phyloP scores from a whole-genome alignment of 2,797 vertebrate species.

The Silurus aristotelis region DNA sequence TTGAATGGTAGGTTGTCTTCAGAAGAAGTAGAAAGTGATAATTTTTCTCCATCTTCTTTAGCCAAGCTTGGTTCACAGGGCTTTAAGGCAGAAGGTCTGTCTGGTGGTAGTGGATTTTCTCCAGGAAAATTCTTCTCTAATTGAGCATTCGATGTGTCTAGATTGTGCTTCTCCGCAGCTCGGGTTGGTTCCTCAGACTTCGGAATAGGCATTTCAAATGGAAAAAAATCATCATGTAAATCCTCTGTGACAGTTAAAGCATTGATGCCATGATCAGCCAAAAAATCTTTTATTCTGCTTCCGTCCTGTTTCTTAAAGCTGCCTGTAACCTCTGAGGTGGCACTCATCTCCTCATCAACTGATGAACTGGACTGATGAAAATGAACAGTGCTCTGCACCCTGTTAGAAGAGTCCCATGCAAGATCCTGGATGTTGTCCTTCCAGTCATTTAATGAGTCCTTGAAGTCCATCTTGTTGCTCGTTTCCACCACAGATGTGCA shows the following conservation, averaged over 20 bases:
- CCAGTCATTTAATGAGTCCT: slow-evolving; percentile 10
- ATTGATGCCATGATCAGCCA: neutral
- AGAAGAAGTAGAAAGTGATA: neutral
- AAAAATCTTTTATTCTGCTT: neutral
- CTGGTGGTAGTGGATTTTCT: slow-evolving; percentile 4
- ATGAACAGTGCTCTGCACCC: neutral
- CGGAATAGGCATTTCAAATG: neutral
- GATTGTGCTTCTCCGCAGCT: slow-evolving; percentile 6
- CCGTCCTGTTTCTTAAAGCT: slow-evolving; percentile 13
- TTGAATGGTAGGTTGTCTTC: neutral
- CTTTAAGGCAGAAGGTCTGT: slow-evolving; percentile 5
- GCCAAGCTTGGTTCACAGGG: neutral
- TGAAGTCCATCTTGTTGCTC: slow-evolving; percentile 7
- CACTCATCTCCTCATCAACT: neutral
- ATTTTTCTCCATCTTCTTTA: neutral
- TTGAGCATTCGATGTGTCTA: neutral
- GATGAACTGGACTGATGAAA: neutral
- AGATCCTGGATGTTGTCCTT: slow-evolving; percentile 31
- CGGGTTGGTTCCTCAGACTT: slow-evolving; percentile 13
- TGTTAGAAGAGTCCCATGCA: slow-evolving; percentile 6
- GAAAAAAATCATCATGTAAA: slow-evolving; percentile 2
- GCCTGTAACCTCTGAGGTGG: slow-evolving; percentile 5
- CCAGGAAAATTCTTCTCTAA: neutral
- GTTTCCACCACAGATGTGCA: slow-evolving; percentile 35
- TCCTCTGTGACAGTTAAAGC: slow-evolving; percentile 7